Evolutionary conservation across 2,888 invertebrate species (phyloP), one percentile per base, ranked within the genome.

Genomic region (Aphidoletes aphidimyza): DNA sequence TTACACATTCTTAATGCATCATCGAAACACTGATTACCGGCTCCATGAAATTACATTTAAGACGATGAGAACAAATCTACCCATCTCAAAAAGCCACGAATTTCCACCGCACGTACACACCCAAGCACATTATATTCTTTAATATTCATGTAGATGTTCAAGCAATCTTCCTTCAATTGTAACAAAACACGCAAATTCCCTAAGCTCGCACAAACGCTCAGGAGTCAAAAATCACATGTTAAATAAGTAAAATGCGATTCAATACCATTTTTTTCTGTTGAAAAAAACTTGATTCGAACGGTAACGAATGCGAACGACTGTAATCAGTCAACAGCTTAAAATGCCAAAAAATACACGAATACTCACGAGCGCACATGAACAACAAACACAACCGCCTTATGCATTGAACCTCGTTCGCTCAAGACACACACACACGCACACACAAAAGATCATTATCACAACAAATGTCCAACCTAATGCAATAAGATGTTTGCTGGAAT

Each of bases 291-390:
- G 54, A 6, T 54, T 54, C 19, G 17, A 47, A 11, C 54, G 22
- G 22, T n/a, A 54, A 54, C 54, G 22, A 54, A 22, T 39, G 39
- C 39, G 14, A 5, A 1, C 54, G n/a, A n/a, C n/a, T n/a, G 22
- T 54, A 54, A 54, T 54, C 54, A 54, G 54, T 54, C 54, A 54
- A 54, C 54, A 22, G 54, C 54, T 54, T 54, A 54, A 22, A n/a
- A n/a, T 22, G 22, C n/a, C n/a, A 22, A n/a, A 22, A 22, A 47
- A 47, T 17, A 47, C 47, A 9, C 8, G 19, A 2, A 19, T 17
- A 47, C 8, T 2, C 2, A 17, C 17, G 19, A 47, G 19, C 2
- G 9, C 2, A 17, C 17, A 47, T 2, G 47, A 47, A 2, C 8
- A 47, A 14, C 3, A 47, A 47, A 47, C 2, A 9, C 47, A 19